Evolutionary conservation across 2,888 invertebrate species (phyloP).

Genomic region (Rhagium mordax): DNA sequence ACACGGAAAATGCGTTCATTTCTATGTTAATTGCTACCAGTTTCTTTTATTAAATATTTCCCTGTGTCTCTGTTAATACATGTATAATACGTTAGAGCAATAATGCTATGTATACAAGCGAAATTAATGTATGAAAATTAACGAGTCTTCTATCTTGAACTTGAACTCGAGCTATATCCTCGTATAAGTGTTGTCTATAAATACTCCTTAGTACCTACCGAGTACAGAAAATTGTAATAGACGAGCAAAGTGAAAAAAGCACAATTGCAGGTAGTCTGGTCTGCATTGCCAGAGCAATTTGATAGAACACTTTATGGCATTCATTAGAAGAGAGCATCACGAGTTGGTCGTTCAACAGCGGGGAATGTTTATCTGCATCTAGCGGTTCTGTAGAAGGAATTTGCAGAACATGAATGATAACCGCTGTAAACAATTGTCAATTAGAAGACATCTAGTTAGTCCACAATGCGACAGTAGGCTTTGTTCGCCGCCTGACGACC

Average conservation of each 20-base stretch:
- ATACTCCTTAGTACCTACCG: slow-evolving; percentile 44
- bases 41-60: too few species aligned
- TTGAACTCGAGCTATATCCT: neutral
- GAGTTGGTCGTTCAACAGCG: slow-evolving; percentile 54
- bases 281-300: slow-evolving; percentile 53
- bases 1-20: too few species aligned
- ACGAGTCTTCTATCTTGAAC: neutral
- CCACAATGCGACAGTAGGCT: slow-evolving; percentile 67
- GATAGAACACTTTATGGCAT: slow-evolving; percentile 61
- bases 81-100: too few species aligned
- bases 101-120: too few species aligned
- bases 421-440: slow-evolving; percentile 70
- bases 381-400: slow-evolving; percentile 67
- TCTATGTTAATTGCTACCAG: too few species aligned
- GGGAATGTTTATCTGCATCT: slow-evolving; percentile 61
- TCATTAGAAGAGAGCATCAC: slow-evolving; percentile 62
- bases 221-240: slow-evolving; percentile 48
- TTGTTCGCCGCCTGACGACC: slow-evolving; percentile 65
- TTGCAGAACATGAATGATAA: slow-evolving; percentile 70
- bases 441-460: slow-evolving; percentile 69
- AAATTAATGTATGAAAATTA: too few species aligned
- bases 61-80: too few species aligned
- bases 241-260: slow-evolving; percentile 42
- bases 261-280: slow-evolving; percentile 48
- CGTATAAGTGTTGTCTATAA: slow-evolving; percentile 39